Percentiles rank a stretch among this genome's conserved stretches.
These are phyloP conservation scores for Chydorus sphaericus DNA, from an alignment of 2,888 invertebrate genomes.

Conservation along the genomic window DNA sequence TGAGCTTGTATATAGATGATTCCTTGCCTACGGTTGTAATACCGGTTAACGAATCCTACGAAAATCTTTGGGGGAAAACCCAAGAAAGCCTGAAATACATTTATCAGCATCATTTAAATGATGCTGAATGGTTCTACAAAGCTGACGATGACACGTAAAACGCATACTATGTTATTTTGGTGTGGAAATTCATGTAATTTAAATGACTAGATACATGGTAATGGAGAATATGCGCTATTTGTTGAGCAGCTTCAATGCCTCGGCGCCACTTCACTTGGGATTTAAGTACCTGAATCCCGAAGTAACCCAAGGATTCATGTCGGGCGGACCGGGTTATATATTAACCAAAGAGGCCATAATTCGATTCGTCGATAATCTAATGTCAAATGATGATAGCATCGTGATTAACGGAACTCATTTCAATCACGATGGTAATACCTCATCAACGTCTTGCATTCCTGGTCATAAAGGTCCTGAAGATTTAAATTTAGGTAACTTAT, in stretches of 20 bases:
- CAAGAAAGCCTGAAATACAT: background rate
- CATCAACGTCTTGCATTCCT: too few species aligned
- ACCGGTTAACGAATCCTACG: background rate
- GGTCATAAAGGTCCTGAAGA: background rate
- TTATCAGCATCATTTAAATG: background rate
- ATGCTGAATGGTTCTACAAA: background rate
- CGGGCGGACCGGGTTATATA: background rate
- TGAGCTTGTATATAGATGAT: background rate
- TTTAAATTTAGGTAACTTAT: background rate
- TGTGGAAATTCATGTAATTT: background rate
- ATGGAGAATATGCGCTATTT: background rate
- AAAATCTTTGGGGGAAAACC: constrained; percentile 7
- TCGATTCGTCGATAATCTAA: background rate
- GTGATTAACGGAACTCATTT: background rate
- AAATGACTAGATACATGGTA: background rate
- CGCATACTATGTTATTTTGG: too few species aligned
- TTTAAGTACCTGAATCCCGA: background rate
- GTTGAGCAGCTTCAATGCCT: background rate
- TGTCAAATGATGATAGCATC: background rate
- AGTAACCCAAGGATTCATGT: background rate
- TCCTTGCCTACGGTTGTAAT: background rate
- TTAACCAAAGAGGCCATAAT: background rate
- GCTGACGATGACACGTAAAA: background rate
- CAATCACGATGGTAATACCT: too few species aligned
- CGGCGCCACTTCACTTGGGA: background rate